Conservation (phyloP, 2,888 invertebrate species). For the Meiosimyza platycephala region DNA sequence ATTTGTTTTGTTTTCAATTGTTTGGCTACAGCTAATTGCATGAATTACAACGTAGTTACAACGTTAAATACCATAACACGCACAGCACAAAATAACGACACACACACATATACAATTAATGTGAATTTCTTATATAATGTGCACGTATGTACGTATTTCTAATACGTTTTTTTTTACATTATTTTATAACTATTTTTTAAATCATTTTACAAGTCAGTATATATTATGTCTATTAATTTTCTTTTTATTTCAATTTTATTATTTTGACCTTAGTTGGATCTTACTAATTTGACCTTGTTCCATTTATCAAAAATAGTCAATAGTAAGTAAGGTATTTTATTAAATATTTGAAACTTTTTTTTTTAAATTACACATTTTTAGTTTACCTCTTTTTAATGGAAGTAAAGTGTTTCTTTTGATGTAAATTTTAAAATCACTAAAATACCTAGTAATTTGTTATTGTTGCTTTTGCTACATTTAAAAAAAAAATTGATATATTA, state of each 20-base stretch:
- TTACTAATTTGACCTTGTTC: constrained; percentile 21
- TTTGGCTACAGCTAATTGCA: background rate
- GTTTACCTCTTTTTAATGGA: too few relatives aligned
- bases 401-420: constrained; percentile 27
- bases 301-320: background rate
- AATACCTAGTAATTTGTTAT: constrained; percentile 41
- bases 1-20: constrained; percentile 33
- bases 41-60: constrained; percentile 31
- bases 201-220: background rate
- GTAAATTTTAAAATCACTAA: constrained; percentile 43
- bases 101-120: constrained; percentile 11
- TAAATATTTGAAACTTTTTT: too few relatives aligned
- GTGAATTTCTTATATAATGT: too few relatives aligned
- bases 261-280: constrained; percentile 1
- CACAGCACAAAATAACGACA: constrained; percentile 22
- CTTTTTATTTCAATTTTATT: background rate
- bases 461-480: constrained; percentile 40
- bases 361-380: too few relatives aligned
- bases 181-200: background rate
- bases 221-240: background rate
- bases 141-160: background rate
- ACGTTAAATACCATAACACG: constrained; percentile 26
- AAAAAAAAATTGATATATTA: constrained; percentile 30
- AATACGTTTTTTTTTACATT: background rate
- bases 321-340: too few relatives aligned